Evolutionary conservation across 1,140 invertebrate species (phyloP).

Genomic region (Drosophila parvula): DNA sequence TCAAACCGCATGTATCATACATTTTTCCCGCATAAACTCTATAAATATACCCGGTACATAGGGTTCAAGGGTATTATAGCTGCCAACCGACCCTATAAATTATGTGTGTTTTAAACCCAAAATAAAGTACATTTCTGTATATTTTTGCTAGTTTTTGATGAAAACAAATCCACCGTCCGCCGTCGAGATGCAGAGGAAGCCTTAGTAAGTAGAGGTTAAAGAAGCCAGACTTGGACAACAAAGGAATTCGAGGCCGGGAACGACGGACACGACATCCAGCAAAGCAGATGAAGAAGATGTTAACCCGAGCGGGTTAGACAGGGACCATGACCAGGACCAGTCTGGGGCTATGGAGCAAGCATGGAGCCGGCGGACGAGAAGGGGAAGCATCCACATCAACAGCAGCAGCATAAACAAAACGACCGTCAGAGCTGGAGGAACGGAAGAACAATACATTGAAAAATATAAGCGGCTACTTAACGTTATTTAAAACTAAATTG

Average conservation of each 20-base stretch:
- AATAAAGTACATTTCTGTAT: neutral
- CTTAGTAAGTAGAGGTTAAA: slow-evolving; percentile 36
- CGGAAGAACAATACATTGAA: slow-evolving; percentile 22
- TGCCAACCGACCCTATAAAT: no score
- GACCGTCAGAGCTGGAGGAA: slow-evolving; percentile 43
- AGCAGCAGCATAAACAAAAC: slow-evolving; percentile 52
- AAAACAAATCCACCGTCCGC: slow-evolving; percentile 17
- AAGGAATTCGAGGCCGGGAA: slow-evolving; percentile 35
- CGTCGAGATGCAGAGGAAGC: slow-evolving; percentile 23
- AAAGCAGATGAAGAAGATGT: slow-evolving; percentile 52
- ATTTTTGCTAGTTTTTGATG: neutral
- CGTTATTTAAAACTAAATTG: neutral
- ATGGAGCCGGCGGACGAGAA: slow-evolving; percentile 9
- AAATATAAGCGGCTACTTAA: neutral
- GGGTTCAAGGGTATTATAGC: no score
- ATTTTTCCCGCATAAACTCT: no score
- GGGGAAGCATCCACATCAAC: slow-evolving; percentile 26
- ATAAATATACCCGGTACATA: no score
- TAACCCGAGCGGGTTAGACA: slow-evolving; percentile 41
- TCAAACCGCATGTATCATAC: no score
- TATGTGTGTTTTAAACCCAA: no score
- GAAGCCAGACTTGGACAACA: slow-evolving; percentile 44
- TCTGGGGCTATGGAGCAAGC: slow-evolving; percentile 5
- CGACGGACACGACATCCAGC: slow-evolving; percentile 23
- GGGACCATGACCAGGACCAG: slow-evolving; percentile 52